Evolutionary conservation across 2,888 invertebrate species (phyloP), one percentile per base, ranked within the genome.

Genomic region (Melolontha melolontha): DNA sequence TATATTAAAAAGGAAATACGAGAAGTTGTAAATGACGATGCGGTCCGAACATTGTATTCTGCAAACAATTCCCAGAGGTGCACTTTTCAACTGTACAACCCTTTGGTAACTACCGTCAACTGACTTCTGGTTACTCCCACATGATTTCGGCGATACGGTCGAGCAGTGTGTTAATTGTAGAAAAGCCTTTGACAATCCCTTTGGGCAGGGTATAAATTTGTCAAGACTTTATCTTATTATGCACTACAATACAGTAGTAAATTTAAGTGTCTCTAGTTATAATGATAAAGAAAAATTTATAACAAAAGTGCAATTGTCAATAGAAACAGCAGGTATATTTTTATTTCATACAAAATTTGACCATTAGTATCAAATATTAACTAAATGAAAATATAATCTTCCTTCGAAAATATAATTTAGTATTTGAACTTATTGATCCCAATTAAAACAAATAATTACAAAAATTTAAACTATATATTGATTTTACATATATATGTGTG

Each of bases 121-220:
- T 76, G 73, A 47, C 59, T 72, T 73, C 64, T 75, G 79, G 79
- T 79, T 79, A 81, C 78, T 80, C 80, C 80, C 78, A 71, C 67
- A 75, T 79, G 78, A 80, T 79, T 78, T 78, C 75, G 73, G 70
- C 73, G 80, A 78, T 75, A 78, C 76, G 78, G 77, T 73, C 73
- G 75, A 78, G 72, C 77, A 73, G 76, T 67, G 76, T 77, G 79
- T 75, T 80, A 80, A 80, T 80, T 80, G 79, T 77, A 74, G 77
- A 72, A 74, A 74, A 78, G 77, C 75, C 75, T 72, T 65, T 71
- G 68, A 72, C 50, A 62, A 65, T 67, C 59, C 55, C 49, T 64
- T 64, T 70, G 71, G 70, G 72, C 72, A 71, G 47, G 16, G 73
- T 72, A 71, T 75, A 78, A 77, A 79, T 79, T 79, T 78, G 79